Evolutionary conservation across 1,140 invertebrate species (phyloP).

Genomic region (Triops longicaudatus): DNA sequence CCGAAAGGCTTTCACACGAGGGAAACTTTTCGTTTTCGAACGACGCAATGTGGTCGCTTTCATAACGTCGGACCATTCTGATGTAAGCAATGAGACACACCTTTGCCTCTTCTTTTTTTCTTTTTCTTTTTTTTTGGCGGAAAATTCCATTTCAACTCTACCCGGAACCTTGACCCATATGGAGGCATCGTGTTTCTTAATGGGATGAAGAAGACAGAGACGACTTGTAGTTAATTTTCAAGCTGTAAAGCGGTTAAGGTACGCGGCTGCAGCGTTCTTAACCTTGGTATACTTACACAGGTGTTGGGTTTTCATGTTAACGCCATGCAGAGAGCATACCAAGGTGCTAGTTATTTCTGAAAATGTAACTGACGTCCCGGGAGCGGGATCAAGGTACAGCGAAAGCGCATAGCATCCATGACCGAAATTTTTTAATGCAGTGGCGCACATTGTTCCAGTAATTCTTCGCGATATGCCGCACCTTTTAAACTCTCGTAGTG

Average conservation of each 20-base stretch:
- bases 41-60: background rate
- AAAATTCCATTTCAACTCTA: background rate
- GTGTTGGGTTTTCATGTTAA: too few species aligned
- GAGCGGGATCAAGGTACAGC: too few species aligned
- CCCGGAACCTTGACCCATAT: background rate
- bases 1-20: background rate
- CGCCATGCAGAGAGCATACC: too few species aligned
- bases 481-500: background rate
- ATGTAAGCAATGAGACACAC: background rate
- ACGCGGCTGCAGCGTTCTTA: too few species aligned
- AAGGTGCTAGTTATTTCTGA: too few species aligned
- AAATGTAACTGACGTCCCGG: too few species aligned
- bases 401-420: too few species aligned
- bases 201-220: background rate
- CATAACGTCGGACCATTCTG: background rate
- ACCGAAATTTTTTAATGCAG: too few species aligned
- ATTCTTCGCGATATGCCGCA: background rate
- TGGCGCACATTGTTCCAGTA: too few species aligned
- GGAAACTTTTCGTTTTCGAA: background rate
- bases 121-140: background rate
- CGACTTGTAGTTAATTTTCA: background rate
- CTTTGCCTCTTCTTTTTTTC: background rate
- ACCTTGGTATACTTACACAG: too few species aligned
- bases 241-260: background rate
- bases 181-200: background rate